Evolutionary conservation across 2,888 invertebrate species (phyloP).

Genomic region (Oscheius myriophilus): DNA sequence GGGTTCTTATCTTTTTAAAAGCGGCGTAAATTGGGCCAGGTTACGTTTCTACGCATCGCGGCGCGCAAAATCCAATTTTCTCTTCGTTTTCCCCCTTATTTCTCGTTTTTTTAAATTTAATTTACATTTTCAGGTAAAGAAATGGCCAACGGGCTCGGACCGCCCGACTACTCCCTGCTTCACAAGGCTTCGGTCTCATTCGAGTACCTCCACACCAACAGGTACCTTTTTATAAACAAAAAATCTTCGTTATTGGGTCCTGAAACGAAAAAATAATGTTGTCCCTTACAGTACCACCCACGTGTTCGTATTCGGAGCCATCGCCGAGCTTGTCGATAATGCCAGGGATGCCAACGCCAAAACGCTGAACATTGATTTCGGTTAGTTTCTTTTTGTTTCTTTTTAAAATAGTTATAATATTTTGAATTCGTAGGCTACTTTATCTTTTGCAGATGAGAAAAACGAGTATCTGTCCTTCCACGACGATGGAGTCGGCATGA

Average conservation of each 20-base stretch:
- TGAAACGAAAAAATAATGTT: too few relatives aligned
- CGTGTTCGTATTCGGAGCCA: conserved; percentile 42
- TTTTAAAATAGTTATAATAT: too few relatives aligned
- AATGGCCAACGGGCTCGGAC: too few relatives aligned
- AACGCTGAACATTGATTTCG: conserved; percentile 72
- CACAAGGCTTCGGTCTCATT: background rate
- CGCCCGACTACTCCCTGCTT: background rate
- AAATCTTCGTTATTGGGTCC: too few relatives aligned
- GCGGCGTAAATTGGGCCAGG: too few relatives aligned
- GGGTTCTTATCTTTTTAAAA: too few relatives aligned
- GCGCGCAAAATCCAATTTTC: too few relatives aligned
- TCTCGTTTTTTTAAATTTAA: too few relatives aligned
- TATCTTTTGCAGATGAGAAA: conserved; percentile 18
- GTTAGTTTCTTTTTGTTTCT: conserved; percentile 52
- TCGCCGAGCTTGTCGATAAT: conserved; percentile 74
- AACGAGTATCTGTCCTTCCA: conserved; percentile 71
- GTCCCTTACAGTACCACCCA: conserved; percentile 44
- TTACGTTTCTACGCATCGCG: too few relatives aligned
- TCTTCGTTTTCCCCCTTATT: too few relatives aligned
- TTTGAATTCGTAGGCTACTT: too few relatives aligned
- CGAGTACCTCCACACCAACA: background rate
- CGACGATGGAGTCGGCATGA: conserved; percentile 74
- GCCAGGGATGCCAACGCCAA: conserved; percentile 74
- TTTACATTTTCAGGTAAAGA: too few relatives aligned
- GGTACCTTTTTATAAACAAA: background rate